Evolutionary conservation across 2,888 invertebrate genomes (phyloP), one percentile per base, ranked within the genome.

Genomic region (Himalopsyche anomala): DNA sequence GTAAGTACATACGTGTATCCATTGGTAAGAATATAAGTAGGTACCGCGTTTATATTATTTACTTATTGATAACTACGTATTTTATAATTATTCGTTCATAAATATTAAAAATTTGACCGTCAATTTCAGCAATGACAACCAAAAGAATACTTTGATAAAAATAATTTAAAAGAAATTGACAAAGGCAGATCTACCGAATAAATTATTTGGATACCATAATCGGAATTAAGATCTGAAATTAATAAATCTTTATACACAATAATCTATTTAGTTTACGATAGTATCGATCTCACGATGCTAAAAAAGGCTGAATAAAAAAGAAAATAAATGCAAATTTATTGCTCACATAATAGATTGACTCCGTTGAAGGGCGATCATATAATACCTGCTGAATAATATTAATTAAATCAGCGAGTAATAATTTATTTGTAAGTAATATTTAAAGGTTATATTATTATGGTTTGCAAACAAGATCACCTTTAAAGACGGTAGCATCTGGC

Each of bases 401-500:
- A 62, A 62, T 62, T 62, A 62, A 62, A 19, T 28, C 19, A 28
- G 19, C 9, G 62, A 62, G 62, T 28, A 19, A 28, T 28, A 28
- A 62, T 62, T 62, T 62, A 19, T 62, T 19, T 62, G 62, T 19
- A 62, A 62, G 62, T 62, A 62, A 62, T 62, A 62, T 83, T 82
- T 40, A 83, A 83, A 83, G 83, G 83, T 83, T 83, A 62, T 45
- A 17, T 36, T 62, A 69, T 15, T 62, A 83, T 83, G 56, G 56
- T 83, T 40, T 56, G 62, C 9, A 83, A 83, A 83, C 83, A 62
- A 38, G 83, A 83, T 83, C 83, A 83, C 83, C 83, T 83, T 83
- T 83, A 83, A 51, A 15, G 28, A 28, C 83, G 19, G 40, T 56
- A 42, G 55, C n/a, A 55, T 69, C 36, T 55, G 56, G 42, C 62